Evolutionary conservation across 2,113 vertebrate species (phyloP).

Genomic region (Lipophrys pholis): DNA sequence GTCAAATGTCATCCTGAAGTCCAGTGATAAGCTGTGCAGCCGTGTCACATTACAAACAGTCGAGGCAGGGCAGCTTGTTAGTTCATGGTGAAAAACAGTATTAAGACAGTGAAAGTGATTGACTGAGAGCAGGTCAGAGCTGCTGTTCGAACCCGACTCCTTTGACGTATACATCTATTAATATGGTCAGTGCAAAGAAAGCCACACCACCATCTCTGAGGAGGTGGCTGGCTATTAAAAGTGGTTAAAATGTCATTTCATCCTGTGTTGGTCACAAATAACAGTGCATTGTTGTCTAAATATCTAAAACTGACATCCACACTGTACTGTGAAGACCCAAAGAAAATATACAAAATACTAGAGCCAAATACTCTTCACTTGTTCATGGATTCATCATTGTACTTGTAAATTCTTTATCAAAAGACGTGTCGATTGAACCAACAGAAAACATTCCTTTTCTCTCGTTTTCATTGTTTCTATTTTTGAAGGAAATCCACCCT

Average conservation of each 20-base stretch:
- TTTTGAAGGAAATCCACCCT: constrained; percentile 53
- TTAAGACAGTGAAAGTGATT: constrained; percentile 33
- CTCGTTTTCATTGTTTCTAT: constrained; percentile 5
- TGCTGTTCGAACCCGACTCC: constrained; percentile 27
- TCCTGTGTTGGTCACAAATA: constrained; percentile 27
- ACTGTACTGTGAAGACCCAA: constrained; percentile 44
- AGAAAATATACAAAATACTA: constrained; percentile 48
- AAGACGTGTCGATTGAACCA: constrained; percentile 42
- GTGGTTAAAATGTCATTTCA: constrained; percentile 34
- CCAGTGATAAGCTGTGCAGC: constrained; percentile 30
- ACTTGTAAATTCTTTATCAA: constrained; percentile 47
- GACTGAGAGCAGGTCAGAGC: constrained; percentile 45
- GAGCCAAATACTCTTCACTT: constrained; percentile 54
- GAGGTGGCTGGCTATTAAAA: constrained; percentile 5
- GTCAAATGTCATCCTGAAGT: constrained; percentile 21
- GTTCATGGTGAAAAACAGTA: constrained; percentile 30
- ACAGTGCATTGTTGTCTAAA: constrained; percentile 47
- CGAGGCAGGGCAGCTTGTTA: constrained; percentile 40
- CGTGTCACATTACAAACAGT: constrained; percentile 19
- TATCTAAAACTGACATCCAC: constrained; percentile 49
- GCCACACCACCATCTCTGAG: constrained; percentile 15
- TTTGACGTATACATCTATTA: constrained; percentile 20
- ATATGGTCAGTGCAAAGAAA: constrained; percentile 45
- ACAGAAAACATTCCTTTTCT: constrained; percentile 26
- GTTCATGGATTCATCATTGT: constrained; percentile 31